These are phyloP conservation scores for Nephrotoma guestfalica DNA, from an alignment of 2,888 invertebrate species.

Conservation along the genomic window DNA sequence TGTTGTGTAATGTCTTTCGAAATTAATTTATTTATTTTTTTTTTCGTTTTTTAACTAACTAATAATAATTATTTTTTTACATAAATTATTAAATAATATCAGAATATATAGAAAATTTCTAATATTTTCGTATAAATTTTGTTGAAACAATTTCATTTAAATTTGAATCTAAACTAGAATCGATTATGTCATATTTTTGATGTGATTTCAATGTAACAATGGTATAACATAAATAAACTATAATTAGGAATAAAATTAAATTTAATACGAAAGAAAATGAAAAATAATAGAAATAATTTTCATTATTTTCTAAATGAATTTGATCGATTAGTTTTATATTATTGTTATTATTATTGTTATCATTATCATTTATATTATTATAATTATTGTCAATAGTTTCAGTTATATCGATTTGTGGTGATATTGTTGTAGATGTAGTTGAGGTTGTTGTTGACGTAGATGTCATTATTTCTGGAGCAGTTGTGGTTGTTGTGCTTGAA, in stretches of 20 bases:
- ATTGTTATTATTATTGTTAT: neutral
- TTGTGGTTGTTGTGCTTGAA: neutral
- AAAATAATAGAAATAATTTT: neutral
- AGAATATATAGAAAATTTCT: neutral
- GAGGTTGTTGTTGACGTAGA: slow-evolving; percentile 5
- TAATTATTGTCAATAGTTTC: neutral
- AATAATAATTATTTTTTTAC: neutral
- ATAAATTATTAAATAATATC: neutral
- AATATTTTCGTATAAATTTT: slow-evolving; percentile 1
- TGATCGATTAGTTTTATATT: neutral
- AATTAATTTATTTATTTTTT: neutral
- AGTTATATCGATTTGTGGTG: neutral
- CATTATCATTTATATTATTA: neutral
- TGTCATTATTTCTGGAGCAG: neutral
- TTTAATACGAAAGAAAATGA: neutral
- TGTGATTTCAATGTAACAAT: neutral
- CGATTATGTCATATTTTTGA: slow-evolving; percentile 2
- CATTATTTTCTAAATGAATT: neutral
- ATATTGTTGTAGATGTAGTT: neutral
- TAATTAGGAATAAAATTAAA: neutral
- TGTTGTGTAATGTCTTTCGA: neutral
- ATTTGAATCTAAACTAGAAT: slow-evolving; percentile 1
- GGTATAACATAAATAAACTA: neutral
- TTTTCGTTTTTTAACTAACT: neutral
- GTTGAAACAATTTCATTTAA: slow-evolving; percentile 2